Base-by-base conservation (phyloP, 2,888 invertebrate genomes). In the Catocala sponsa region DNA sequence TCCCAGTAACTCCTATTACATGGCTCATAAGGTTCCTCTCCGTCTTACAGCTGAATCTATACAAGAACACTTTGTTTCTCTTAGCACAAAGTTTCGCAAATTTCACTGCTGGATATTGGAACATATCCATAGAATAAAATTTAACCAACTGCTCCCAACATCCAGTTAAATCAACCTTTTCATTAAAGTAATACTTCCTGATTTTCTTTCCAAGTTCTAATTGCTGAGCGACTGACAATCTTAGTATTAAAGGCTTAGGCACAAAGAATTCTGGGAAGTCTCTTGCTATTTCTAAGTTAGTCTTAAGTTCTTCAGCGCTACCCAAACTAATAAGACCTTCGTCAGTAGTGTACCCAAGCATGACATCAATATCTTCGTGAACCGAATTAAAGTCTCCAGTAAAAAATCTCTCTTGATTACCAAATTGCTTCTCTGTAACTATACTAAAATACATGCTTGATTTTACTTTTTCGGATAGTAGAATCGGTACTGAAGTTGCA, bases 271-370 rank as follows among this genome's bases (percentile, higher is more conserved):
- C 78, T 4, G 63, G 55, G 5, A 72, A 78, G 4, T 64, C 66
- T 43, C 82, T 80, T 0, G 74, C 71, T 62, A 74, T 69, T 6
- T 63, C 38, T 6, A 80, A 35, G 12, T 44, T 44, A 71, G 64
- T n/a, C 61, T 67, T 35, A 73, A 58, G 54, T 35, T 66, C n/a
- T 43, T 76, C 65, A 6, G 55, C 13, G 43, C 59, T 60, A 0
- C 60, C 15, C 15, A 54, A 59, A 6, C 78, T 35, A 4, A 79
- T 6, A 10, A 73, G 25, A 32, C 97, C 97, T 87, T 97, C 97
- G 53, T 96, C 95, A 1, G 95, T 94, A 33, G 95, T 97, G 4
- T 96, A 84, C 1, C 97, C 97, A 32, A 95, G 89, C 83, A 97
- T 95, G 84, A 96, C 95, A 0, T 97, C 96, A 0, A 96, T 89